A percentile compares a stretch with the other conserved stretches of the same genome.
Evolutionary conservation across 2,888 invertebrate species (phyloP).

Genomic region (Petrolisthes manimaculis): DNA sequence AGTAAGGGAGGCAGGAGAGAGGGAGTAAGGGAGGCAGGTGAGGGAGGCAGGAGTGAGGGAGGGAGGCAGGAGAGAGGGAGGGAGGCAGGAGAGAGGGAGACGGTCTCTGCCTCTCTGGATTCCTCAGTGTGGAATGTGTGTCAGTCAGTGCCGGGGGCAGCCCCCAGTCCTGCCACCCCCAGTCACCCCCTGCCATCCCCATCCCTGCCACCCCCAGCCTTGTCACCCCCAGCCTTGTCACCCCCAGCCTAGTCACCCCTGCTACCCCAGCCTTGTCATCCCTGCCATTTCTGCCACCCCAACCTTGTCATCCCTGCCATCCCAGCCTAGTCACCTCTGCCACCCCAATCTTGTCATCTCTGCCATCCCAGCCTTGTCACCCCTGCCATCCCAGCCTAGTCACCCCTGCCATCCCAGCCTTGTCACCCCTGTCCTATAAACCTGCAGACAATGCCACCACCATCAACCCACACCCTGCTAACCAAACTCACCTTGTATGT

Average conservation of each 20-base stretch:
- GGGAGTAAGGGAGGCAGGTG: neutral
- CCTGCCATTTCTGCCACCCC: neutral
- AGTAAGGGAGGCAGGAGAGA: neutral
- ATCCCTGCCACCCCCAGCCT: neutral
- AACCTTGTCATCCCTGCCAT: neutral
- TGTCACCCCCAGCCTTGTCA: neutral
- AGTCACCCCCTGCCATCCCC: neutral
- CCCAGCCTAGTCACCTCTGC: neutral
- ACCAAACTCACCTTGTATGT: too few relatives aligned
- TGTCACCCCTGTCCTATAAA: neutral
- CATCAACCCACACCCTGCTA: too few relatives aligned
- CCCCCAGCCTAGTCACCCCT: neutral
- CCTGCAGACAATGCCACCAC: neutral
- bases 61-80: neutral
- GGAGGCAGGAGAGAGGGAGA: too few relatives aligned
- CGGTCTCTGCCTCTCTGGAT: too few relatives aligned
- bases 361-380: neutral
- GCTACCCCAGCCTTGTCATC: neutral
- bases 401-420: neutral
- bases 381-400: neutral
- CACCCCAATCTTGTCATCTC: neutral
- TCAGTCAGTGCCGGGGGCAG: slow-evolving; percentile 42
- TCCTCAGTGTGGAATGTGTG: slow-evolving; percentile 46
- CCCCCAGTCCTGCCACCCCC: neutral
- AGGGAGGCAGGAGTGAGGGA: neutral